Evolutionary conservation across 1,140 invertebrate species (phyloP), one percentile per base, ranked within the genome.

Genomic region (Nasonia longicornis): DNA sequence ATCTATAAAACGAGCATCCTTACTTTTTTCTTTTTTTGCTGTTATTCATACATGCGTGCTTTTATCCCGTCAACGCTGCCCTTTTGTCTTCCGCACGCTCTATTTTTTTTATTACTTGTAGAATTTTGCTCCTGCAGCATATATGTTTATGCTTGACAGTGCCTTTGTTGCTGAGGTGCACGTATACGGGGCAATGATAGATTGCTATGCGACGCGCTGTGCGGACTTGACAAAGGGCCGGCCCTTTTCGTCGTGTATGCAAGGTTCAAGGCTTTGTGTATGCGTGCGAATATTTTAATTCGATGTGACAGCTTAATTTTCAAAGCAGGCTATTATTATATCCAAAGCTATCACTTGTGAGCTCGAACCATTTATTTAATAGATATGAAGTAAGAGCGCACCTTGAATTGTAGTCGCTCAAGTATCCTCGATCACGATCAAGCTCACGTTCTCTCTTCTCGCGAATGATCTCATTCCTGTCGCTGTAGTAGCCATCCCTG

Each of bases 401-500:
- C 92, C 92, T 92, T 82, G 91, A 91, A 84, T 92, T 82, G 85
- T 96, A 96, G 91, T 96, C 96, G 84, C 95, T 96, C 52, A 97
- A 92, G 89, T 97, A 96, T 77, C 96, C 95, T 71, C 95, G 92
- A 88, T 96, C 95, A 64, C 95, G 91, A 75, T 93, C 92, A 22
- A 86, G 82, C 38, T 93, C 92, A 64, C 92, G 89, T 82, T 95
- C 95, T 69, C 94, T 89, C 74, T 93, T 90, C 85, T 94, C 93
- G 72, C 95, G 90, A 84, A 95, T 93, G 76, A 96, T 92, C 88
- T 96, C 95, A 87, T 96, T 96, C 83, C 96, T 93, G 91, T 97
- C 96, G 85, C 95, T 95, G 89, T 96, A 97, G 87, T 96, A 97
- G 52, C 96, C 96, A 86, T 96, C 95, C 20, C 95, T 91, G 80